Evolutionary conservation across 1,140 invertebrate species (phyloP), one percentile per base, ranked within the genome.

Genomic region (Drosophila nebulosa): DNA sequence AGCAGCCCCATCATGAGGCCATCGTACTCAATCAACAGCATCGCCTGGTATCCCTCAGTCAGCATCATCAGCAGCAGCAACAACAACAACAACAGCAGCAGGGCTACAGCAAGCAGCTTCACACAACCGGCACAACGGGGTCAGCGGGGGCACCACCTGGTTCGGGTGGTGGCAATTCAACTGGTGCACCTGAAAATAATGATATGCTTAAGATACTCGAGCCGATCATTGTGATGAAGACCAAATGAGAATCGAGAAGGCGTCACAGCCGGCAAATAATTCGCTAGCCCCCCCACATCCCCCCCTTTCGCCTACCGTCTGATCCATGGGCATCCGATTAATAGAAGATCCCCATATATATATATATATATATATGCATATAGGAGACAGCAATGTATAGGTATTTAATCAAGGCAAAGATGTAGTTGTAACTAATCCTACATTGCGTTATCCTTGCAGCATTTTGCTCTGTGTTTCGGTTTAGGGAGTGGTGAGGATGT

Each of bases 151-250:
- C 55, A 5, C 39, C 39, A 24, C 52, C 30, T 18, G 46, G 65
- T 6, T 58, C 60, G 1, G 51, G 66, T 16, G 77, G 61, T 5
- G 72, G 69, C n/a, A 50, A 52, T 30, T 36, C 63, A 12, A 73
- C 67, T 7, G 78, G 64, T 22, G 67, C 78, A 39, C 71, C 79
- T 3, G 89, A 91, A 35, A 91, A 90, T 70, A 90, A 90, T 24
- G 89, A 91, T 71, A 90, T 91, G 77, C 74, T 91, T 5, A 91
- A 91, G 78, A 91, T 91, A 73, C 86, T 91, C 63, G 90, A 91
- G 72, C 90, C 90, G 32, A 91, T 91, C 63, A 91, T 91, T 69
- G 88, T 90, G 7, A 91, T 91, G 90, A 91, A 91, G 71, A 90
- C 90, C 60, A 91, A 90, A 89, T 91, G 89, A 90, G 67, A 77